Evolutionary conservation across 1,140 invertebrate genomes (phyloP).

Genomic region (Asbolus verrucosus): DNA sequence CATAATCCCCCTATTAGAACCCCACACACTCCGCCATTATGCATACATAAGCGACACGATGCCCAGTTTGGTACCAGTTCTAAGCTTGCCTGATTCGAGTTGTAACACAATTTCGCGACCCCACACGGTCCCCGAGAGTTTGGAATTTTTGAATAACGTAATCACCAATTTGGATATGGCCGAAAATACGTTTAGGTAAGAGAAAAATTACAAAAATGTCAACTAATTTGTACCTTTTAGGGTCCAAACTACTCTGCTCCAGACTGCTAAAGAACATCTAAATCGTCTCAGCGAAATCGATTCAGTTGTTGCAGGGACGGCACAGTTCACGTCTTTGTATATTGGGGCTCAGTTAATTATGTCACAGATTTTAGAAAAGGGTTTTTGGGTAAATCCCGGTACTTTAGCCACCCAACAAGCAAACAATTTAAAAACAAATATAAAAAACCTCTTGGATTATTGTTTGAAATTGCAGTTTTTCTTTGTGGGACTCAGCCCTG

Average conservation of each 20-base stretch:
- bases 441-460: slow-evolving; percentile 75
- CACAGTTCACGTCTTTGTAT: slow-evolving; percentile 87
- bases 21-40: slow-evolving; percentile 93
- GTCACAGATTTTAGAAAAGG: slow-evolving; percentile 61
- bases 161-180: slow-evolving; percentile 78
- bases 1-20: slow-evolving; percentile 92
- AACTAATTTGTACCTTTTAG: slow-evolving; percentile 52
- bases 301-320: slow-evolving; percentile 81
- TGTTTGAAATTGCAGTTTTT: slow-evolving; percentile 85
- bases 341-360: slow-evolving; percentile 75
- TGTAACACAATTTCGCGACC: slow-evolving; percentile 55
- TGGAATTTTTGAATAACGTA: slow-evolving; percentile 78
- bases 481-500: slow-evolving; percentile 82
- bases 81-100: slow-evolving; percentile 67
- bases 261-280: slow-evolving; percentile 80
- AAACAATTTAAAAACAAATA: slow-evolving; percentile 69
- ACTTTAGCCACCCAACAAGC: slow-evolving; percentile 67
- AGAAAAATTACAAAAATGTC: no score
- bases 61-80: slow-evolving; percentile 89
- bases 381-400: slow-evolving; percentile 67
- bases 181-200: slow-evolving; percentile 69
- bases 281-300: slow-evolving; percentile 80
- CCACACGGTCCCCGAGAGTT: slow-evolving; percentile 62
- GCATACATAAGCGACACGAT: slow-evolving; percentile 94
- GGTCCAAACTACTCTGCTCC: slow-evolving; percentile 75